phyloP scores from a whole-genome alignment of 1,140 invertebrate species.

The Parapsyche elsis region DNA sequence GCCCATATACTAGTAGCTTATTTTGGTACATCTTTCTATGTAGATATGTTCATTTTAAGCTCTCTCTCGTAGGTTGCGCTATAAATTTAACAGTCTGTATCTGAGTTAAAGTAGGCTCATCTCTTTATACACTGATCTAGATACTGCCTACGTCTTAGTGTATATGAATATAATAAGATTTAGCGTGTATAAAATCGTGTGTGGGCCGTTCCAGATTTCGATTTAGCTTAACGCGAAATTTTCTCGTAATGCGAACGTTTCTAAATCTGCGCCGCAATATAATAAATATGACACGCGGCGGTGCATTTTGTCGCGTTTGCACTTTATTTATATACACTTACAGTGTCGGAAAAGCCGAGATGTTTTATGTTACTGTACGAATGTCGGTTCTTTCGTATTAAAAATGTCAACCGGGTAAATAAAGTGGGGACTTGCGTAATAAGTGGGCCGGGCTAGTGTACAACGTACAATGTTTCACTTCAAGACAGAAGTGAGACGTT shows the following conservation, averaged over 20 bases:
- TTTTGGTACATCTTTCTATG: no score
- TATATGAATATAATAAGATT: no score
- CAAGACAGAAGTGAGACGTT: conserved; percentile 36
- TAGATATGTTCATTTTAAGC: no score
- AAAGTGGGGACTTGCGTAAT: conserved; percentile 31
- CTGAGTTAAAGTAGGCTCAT: no score
- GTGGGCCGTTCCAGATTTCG: no score
- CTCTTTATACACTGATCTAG: no score
- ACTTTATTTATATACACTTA: neutral
- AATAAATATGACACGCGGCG: neutral
- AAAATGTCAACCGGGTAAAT: conserved; percentile 21
- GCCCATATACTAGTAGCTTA: no score
- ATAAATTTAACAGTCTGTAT: no score
- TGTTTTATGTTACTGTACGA: neutral
- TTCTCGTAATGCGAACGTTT: no score
- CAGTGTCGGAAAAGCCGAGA: neutral
- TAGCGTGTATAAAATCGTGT: no score
- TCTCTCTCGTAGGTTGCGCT: neutral
- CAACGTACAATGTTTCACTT: conserved; percentile 34
- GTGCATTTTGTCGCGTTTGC: neutral
- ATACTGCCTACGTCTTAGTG: no score
- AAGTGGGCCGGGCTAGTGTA: conserved; percentile 31
- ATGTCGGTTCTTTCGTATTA: neutral
- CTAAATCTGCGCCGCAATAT: neutral
- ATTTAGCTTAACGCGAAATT: no score